phyloP scores from a whole-genome alignment of 1,140 invertebrate genomes.

The Bombus pyrosoma region DNA sequence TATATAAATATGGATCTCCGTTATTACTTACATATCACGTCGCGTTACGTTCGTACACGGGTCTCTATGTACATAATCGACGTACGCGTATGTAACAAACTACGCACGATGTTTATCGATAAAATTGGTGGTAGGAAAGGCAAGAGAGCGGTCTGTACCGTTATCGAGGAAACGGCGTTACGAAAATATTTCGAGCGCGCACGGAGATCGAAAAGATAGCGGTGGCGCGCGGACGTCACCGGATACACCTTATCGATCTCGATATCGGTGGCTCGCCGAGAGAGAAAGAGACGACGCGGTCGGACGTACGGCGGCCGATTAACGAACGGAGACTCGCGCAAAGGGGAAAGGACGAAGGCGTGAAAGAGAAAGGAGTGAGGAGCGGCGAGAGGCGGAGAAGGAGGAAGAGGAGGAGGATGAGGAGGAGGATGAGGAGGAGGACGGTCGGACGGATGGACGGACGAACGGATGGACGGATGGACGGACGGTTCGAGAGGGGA shows the following conservation, averaged over 20 bases:
- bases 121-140: conserved; percentile 16
- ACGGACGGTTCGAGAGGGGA: conserved; percentile 12
- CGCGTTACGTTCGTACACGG: not conserved
- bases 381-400: not conserved
- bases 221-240: conserved; percentile 36
- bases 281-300: conserved; percentile 60
- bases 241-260: conserved; percentile 58
- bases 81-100: not conserved
- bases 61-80: not conserved
- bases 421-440: not conserved
- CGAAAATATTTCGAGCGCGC: conserved; percentile 60
- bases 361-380: conserved; percentile 50
- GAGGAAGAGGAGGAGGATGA: conserved; percentile 1
- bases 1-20: not conserved
- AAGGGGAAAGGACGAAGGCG: conserved; percentile 48
- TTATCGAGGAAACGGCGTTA: conserved; percentile 50
- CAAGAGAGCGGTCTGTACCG: conserved; percentile 15
- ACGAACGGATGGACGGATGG: conserved; percentile 9
- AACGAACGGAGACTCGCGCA: conserved; percentile 74
- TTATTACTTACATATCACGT: too few species aligned
- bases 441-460: conserved; percentile 51
- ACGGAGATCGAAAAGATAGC: conserved; percentile 47
- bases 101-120: conserved; percentile 7
- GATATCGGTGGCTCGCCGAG: conserved; percentile 46
- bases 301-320: conserved; percentile 69